Conservation (phyloP, 2,797 vertebrate genomes). For the Chaetodon trifasciatus region DNA sequence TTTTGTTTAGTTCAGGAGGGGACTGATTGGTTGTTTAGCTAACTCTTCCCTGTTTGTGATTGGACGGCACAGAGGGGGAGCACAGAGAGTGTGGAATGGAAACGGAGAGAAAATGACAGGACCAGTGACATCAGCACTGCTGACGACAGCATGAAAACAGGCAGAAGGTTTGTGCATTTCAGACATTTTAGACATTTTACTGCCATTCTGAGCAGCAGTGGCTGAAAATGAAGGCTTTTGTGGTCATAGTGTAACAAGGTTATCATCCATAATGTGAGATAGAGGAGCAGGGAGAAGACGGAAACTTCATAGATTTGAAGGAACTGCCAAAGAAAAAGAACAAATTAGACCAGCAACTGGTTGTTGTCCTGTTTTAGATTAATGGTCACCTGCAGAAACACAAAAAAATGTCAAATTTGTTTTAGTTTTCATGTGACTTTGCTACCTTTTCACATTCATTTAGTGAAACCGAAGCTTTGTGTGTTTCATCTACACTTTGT, state of each 20-base stretch:
- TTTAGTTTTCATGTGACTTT: neutral
- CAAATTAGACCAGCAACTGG: neutral
- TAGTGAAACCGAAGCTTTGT: neutral
- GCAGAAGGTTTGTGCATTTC: constrained; percentile 71
- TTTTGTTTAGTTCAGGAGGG: neutral
- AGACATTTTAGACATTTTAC: neutral
- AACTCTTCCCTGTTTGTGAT: constrained; percentile 38
- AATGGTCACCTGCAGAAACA: neutral
- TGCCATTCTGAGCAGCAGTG: neutral
- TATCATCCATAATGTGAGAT: neutral
- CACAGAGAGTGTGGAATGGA: constrained; percentile 70
- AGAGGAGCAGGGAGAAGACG: neutral
- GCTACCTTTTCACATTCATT: neutral
- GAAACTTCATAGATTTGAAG: neutral
- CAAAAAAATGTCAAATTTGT: too few relatives aligned
- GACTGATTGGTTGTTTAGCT: neutral
- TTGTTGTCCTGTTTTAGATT: neutral
- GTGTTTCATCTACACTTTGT: neutral
- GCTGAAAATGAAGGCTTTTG: neutral
- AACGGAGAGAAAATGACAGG: constrained; percentile 72
- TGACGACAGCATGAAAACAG: constrained; percentile 81
- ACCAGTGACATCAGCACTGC: constrained; percentile 80
- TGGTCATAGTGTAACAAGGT: neutral
- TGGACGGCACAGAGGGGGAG: constrained; percentile 65
- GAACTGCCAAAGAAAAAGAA: neutral